Evolutionary conservation across 2,113 vertebrate species (phyloP), one percentile per base, ranked within the genome.

Genomic region (Upupa epops): DNA sequence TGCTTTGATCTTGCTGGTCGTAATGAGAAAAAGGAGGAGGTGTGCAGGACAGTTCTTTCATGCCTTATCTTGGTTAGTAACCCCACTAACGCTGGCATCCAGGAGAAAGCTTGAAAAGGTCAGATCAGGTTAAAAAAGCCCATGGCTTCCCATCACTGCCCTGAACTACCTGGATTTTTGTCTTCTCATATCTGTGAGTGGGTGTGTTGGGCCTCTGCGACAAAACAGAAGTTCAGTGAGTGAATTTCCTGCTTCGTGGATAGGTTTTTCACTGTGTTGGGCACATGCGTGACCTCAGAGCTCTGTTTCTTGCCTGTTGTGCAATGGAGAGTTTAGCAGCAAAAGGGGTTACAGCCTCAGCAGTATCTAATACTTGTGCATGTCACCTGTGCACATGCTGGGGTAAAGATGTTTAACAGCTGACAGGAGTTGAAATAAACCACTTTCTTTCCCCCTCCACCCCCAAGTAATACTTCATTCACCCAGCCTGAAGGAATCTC

Each of bases 341-440:
- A 74, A 89, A 89, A 92, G 42, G 69, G 83, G 60, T 77, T 88
- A 89, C 78, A 80, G 56, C 56, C 75, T 86, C 76, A 91, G 88
- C 64, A 74, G 88, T 94, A 86, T 88, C 86, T 75, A 91, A 90
- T 70, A 70, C 28, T 78, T 63, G 83, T 82, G 49, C 31, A 55
- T 84, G 69, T 60, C 91, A 79, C 72, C 72, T 76, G 58, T 1
- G 0, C 74, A 72, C 73, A 90, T 60, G 80, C 66, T 88, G 89
- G 86, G 37, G 65, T 88, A 90, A 89, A 92, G 93, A 84, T 65
- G 70, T 84, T 86, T 89, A 76, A 72, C 48, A 87, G 80, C 88
- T 93, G 88, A 91, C 61, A 84, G 36, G 76, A 90, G 18, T 59
- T 94, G 86, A 93, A 96, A 90, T 84, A 86, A 94, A 95, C 46